Evolutionary conservation across 2,888 invertebrate species (phyloP), one percentile per base, ranked within the genome.

Genomic region (Rhagophthalmus giganteus): DNA sequence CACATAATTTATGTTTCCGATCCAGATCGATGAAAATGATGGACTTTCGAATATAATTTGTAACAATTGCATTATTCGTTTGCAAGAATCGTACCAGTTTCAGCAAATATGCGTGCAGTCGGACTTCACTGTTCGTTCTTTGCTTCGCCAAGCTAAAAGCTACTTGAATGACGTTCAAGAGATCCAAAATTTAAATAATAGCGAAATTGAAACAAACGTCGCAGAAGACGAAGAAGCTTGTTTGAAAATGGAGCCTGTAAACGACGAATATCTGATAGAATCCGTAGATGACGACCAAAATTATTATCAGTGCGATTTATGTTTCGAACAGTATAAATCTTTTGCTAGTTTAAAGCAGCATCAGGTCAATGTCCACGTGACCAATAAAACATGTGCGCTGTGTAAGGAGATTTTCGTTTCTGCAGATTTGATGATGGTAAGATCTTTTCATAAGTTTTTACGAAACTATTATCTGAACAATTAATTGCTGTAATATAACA

Each of bases 71-170:
- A 71, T 68, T 25, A 34, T 68, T 0, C 75, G 71, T 34, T 74
- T 79, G 74, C 75, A 74, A 57, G 51, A 66, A 9, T 70, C 76
- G 4, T 77, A 76, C 57, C 74, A 73, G 49, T 79, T 80, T 60
- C 78, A 77, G 56, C 77, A 78, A 57, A 71, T 71, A 55, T 79
- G 79, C 57, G 66, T 76, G 15, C 67, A 66, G 3, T 76, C 78
- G 1, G 78, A 80, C 49, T 75, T 72, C 49, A 33, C 25, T 8
- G 10, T 50, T 2, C 47, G 47, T 3, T 11, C 25, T 9, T 26
- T 47, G 7, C 3, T 20, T 3, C 7, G 10, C 9, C 6, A 2
- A 10, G 8, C 27, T 27, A 9, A 27, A 9, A 27, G 8, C 5
- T n/a, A n/a, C n/a, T n/a, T n/a, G n/a, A 8, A 8, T 4, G 27